phyloP scores from a whole-genome alignment of 2,113 vertebrate species.

The Pelvicachromis taeniatus region DNA sequence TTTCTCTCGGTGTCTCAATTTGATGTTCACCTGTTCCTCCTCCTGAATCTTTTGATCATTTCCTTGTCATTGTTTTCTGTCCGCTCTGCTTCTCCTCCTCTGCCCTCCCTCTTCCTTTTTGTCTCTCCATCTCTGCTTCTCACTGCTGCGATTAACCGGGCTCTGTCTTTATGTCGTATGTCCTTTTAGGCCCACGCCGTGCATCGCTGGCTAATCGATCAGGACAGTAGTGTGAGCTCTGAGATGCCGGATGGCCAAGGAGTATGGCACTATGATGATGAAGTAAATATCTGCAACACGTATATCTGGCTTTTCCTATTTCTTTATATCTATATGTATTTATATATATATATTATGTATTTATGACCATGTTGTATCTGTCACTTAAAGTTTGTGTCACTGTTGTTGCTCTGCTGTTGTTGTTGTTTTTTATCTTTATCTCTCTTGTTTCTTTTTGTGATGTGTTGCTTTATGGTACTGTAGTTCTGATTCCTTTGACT shows the following conservation, averaged over 20 bases:
- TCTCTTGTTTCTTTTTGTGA: conserved; percentile 57
- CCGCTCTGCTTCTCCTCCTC: neutral
- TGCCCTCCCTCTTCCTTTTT: neutral
- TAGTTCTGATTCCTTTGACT: conserved; percentile 70
- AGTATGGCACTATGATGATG: conserved; percentile 83
- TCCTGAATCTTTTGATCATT: conserved; percentile 24
- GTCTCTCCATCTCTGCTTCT: conserved; percentile 39
- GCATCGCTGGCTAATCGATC: conserved; percentile 84
- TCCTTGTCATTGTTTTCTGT: conserved; percentile 38
- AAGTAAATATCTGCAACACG: conserved; percentile 83
- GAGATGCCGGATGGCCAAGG: conserved; percentile 81
- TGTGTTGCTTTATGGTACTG: conserved; percentile 69
- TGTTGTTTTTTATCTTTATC: conserved; percentile 62
- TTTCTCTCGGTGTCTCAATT: conserved; percentile 46
- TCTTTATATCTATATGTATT: conserved; percentile 61
- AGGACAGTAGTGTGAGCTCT: conserved; percentile 84
- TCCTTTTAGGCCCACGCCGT: conserved; percentile 81
- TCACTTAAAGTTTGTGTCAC: conserved; percentile 67
- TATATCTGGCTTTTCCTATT: conserved; percentile 74
- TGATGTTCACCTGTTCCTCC: conserved; percentile 53
- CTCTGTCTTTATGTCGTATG: conserved; percentile 81
- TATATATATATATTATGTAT: conserved; percentile 58
- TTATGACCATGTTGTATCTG: conserved; percentile 60
- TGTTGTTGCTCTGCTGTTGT: conserved; percentile 66
- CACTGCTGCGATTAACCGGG: conserved; percentile 72